Conservation (phyloP, 2,888 invertebrate species). For the Xanthia icteritia region DNA sequence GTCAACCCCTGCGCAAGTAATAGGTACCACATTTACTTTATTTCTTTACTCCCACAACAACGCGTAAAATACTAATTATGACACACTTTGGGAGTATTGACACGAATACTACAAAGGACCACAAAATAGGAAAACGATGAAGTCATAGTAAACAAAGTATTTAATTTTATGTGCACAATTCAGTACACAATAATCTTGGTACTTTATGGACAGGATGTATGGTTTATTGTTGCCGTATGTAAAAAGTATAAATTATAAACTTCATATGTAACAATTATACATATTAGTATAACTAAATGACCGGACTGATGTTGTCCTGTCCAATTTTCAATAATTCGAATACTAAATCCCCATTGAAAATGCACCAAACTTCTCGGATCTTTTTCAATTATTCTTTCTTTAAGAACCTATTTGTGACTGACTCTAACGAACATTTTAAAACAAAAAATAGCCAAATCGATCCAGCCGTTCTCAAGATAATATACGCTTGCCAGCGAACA, state of each 20-base stretch:
- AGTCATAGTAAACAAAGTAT: constrained; percentile 43
- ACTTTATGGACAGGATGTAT: constrained; percentile 20
- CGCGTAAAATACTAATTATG: constrained; percentile 37
- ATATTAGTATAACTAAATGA: too few relatives aligned
- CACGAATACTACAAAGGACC: constrained; percentile 25
- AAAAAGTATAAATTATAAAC: constrained; percentile 21
- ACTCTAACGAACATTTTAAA: too few relatives aligned
- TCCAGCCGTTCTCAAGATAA: too few relatives aligned
- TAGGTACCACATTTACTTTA: background rate
- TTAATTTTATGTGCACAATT: constrained; percentile 27
- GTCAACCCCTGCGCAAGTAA: constrained; percentile 26
- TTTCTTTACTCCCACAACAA: constrained; percentile 33
- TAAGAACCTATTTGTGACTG: too few relatives aligned
- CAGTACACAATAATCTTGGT: constrained; percentile 14
- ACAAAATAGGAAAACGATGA: constrained; percentile 41
- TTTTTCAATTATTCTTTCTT: too few relatives aligned
- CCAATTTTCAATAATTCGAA: too few relatives aligned
- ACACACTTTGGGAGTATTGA: constrained; percentile 10
- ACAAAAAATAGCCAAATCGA: too few relatives aligned
- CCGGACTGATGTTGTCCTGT: too few relatives aligned
- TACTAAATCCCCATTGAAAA: too few relatives aligned
- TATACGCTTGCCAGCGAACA: too few relatives aligned
- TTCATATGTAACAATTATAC: constrained; percentile 24
- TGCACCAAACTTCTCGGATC: too few relatives aligned
- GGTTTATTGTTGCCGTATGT: constrained; percentile 32